Base-by-base conservation (phyloP, 2,888 invertebrate species). In the Campoplex capitator region DNA sequence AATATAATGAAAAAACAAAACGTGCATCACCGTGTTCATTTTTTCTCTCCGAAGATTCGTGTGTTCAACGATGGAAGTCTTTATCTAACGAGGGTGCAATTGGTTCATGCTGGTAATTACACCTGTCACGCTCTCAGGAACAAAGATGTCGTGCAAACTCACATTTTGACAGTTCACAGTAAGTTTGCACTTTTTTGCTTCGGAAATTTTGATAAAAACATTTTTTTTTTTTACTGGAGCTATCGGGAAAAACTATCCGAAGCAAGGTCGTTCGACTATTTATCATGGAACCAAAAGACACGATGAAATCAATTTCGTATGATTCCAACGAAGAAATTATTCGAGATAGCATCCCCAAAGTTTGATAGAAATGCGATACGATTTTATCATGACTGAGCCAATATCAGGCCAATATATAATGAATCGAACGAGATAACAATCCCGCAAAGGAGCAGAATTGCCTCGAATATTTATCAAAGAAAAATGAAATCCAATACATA, bases 21-120 rank as follows among this genome's bases (percentile, higher is more conserved):
- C 23, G 18, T 18, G 4, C 35, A 8, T 8, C 2, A 62, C 51
- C 18, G 18, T 51, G 18, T 7, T 18, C 28, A 13, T 62, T 62
- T 13, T 62, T 62, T 74, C 68, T 62, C 32, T 74, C 68, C 85
- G 7, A 82, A 95, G 93, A 94, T 96, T 78, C 95, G 97, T 91
- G 97, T 97, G 13, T 97, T 97, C 94, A 96, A 96, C 84, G 97
- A 97, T 92, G 97, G 97, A 3, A 96, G 97, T 78, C 95, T 97
- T 71, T 97, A 97, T 93, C 95, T 97, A 88, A 97, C 96, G 70
- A 95, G 96, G 89, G 96, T 97, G 85, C 97, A 97, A 91, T 95
- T 97, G 73, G 96, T 97, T 86, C 97, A 97, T 93, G 96, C 97
- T 71, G 97, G 97, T 35, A 97, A 97, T 95, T 97, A 97, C 94